These are phyloP conservation scores for Cololabis saira DNA, from an alignment of 2,113 vertebrate genomes.

Conservation along the genomic window DNA sequence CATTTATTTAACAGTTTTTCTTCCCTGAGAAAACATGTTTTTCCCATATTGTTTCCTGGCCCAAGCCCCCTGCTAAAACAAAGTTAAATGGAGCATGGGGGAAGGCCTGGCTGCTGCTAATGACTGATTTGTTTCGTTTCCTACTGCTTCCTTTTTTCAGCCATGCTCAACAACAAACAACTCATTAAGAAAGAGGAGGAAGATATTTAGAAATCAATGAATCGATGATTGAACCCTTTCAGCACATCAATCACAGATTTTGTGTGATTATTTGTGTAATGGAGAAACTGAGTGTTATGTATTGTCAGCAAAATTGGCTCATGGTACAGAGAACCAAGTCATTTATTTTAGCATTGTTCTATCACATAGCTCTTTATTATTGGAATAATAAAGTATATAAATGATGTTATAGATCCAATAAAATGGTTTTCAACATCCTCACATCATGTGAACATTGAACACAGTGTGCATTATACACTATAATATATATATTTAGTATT, in stretches of 20 bases:
- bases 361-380: conserved; percentile 37
- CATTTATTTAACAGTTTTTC: conserved; percentile 37
- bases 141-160: conserved; percentile 56
- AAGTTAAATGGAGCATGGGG: conserved; percentile 64
- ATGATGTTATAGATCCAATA: not conserved
- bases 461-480: not conserved
- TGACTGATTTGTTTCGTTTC: conserved; percentile 66
- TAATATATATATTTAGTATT: not conserved
- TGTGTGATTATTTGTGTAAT: conserved; percentile 22
- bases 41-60: conserved; percentile 60
- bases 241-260: conserved; percentile 33
- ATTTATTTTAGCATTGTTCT: conserved; percentile 25
- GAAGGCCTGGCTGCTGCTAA: conserved; percentile 54
- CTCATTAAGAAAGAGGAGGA: conserved; percentile 46
- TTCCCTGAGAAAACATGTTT: conserved; percentile 45
- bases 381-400: conserved; percentile 18
- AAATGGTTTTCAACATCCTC: not conserved
- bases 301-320: conserved; percentile 26
- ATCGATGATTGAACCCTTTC: conserved; percentile 43
- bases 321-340: conserved; percentile 21
- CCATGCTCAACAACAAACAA: conserved; percentile 56
- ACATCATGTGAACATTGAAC: conserved; percentile 18
- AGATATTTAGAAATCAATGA: conserved; percentile 57
- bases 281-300: conserved; percentile 30
- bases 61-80: conserved; percentile 43